Evolutionary conservation across 2,888 invertebrate species (phyloP), one percentile per base, ranked within the genome.

Genomic region (Orthosia gracilis): DNA sequence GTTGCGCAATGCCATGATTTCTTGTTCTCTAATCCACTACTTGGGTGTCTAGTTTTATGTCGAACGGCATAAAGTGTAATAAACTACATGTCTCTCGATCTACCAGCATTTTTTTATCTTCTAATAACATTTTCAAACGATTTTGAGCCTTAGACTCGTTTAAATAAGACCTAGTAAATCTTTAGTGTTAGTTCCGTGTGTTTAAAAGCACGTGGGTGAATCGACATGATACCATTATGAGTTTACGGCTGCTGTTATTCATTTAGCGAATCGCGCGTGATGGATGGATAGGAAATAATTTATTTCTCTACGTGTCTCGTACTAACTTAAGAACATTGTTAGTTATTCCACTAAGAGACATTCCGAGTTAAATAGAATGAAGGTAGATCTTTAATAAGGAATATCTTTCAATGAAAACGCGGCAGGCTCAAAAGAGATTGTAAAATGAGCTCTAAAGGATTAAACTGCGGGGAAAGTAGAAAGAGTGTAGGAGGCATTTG

Each of bases 11-110:
- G 77, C 77, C 88, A 84, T 87, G 91, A 91, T 91, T 91, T 90
- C 89, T 92, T 87, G 90, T 89, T 91, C 91, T 89, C 75, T 94
- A 94, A 95, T 95, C 94, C 91, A 92, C 95, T 93, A 93, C 95
- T 95, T 96, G 96, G 96, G 96, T 95, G 96, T 96, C 95, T 95
- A 91, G 91, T 94, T 95, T 95, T 94, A 95, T 95, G 92, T 92
- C 88, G 87, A 87, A 86, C 88, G 89, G 90, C 91, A 94, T 93
- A 92, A 93, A 92, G 89, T 89, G 92, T 90, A 92, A 94, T 94
- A 95, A 95, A 95, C 91, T 90, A 89, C 84, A 83, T 89, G 91
- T 89, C 89, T 91, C 85, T 88, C 88, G 88, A 83, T 89, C 85
- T 85, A 85, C 87, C 81, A 78, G 83, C 78, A 62, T 76, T 81